Base-by-base conservation (phyloP, 2,888 invertebrate genomes). In the Eristalinus sepulchralis region DNA sequence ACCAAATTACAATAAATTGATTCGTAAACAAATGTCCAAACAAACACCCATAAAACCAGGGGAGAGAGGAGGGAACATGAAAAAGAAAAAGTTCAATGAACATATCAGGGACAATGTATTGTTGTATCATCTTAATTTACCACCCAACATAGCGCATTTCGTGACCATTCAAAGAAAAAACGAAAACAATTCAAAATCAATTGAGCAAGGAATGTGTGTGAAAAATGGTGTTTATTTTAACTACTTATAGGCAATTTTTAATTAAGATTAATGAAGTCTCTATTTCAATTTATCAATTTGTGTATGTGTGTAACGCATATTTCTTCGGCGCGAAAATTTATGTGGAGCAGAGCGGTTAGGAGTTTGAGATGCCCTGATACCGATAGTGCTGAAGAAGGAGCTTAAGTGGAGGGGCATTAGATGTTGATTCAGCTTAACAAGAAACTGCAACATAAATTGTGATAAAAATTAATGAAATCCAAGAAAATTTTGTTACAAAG, bases 251-350 rank as follows among this genome's bases (percentile, higher is more conserved):
- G 78, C 75, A 83, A 82, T 79, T 79, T 79, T 79, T 83, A 86
- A 86, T 86, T 83, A 83, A 86, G 73, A 83, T 79, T 83, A 86
- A 86, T 86, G 83, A 86, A 86, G 60, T 64, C 78, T 47, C 47
- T 75, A 73, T 86, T 78, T 78, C 70, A 86, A 62, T 22, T 39
- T 60, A 68, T 66, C 80, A 83, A 75, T 67, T 55, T 71, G 62
- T 63, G 22, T 53, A 36, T 20, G 22, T 53, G 31, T 20, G 27
- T 27, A 27, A 27, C 27, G 27, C 27, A n/a, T 10, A 62, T 73
- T 60, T 77, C 67, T 60, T 60, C 53, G 36, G 59, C 6, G 33
- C 20, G 53, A 57, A 55, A 34, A 24, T 22, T 17, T 53, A 33
- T 53, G 24, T 34, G 9, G 34, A 53, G 60, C 66, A 62, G 10